A percentile compares a stretch with the other conserved stretches of the same genome.
These are phyloP conservation scores for Drosophila cyrtoloma DNA, from an alignment of 2,888 invertebrate species.

Conservation along the genomic window DNA sequence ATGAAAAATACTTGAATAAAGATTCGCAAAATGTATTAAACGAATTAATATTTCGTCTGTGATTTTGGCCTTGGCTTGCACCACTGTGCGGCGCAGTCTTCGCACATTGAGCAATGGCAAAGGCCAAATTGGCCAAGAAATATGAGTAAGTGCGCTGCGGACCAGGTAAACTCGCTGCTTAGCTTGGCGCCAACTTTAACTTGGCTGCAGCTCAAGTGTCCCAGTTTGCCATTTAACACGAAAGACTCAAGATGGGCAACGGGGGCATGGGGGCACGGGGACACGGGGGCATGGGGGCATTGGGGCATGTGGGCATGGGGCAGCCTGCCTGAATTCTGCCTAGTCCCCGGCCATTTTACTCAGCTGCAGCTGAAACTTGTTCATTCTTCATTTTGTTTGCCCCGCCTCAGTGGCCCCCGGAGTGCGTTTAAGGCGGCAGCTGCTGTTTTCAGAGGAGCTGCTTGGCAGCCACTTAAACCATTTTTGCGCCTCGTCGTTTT, in stretches of 20 bases:
- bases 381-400: slow-evolving; percentile 67
- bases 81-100: slow-evolving; percentile 39
- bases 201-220: slow-evolving; percentile 76
- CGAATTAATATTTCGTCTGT: background rate
- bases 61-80: background rate
- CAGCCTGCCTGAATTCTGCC: slow-evolving; percentile 5
- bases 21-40: background rate
- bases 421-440: slow-evolving; percentile 69
- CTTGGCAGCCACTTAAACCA: slow-evolving; percentile 73
- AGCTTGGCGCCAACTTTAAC: slow-evolving; percentile 67
- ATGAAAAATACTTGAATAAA: background rate
- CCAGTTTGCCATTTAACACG: slow-evolving; percentile 81
- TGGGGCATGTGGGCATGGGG: background rate
- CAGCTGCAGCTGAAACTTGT: slow-evolving; percentile 60
- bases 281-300: background rate
- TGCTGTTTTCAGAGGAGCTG: slow-evolving; percentile 28
- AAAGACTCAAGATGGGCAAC: slow-evolving; percentile 26
- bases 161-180: slow-evolving; percentile 44
- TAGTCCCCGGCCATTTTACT: slow-evolving; percentile 20
- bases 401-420: slow-evolving; percentile 60
- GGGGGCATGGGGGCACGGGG: background rate
- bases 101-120: slow-evolving; percentile 58
- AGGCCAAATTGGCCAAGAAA: slow-evolving; percentile 65
- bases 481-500: slow-evolving; percentile 70
- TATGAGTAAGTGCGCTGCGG: slow-evolving; percentile 55